phyloP scores from a whole-genome alignment of 2,888 invertebrate genomes.

The Drosophila quasianomalipes region DNA sequence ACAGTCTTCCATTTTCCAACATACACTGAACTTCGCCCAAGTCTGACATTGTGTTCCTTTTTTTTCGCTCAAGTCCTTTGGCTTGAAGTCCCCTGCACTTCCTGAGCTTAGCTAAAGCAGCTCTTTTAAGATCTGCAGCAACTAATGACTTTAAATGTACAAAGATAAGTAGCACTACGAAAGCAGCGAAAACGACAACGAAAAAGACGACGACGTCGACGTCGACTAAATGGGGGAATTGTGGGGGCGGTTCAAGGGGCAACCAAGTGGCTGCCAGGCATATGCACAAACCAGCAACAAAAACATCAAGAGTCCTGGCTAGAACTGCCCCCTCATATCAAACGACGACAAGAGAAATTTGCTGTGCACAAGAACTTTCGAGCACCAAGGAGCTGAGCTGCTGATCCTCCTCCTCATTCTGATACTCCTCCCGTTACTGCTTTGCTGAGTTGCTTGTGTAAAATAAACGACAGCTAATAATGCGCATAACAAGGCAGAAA shows the following conservation, averaged over 20 bases:
- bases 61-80: neutral
- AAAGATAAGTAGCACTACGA: constrained; percentile 69
- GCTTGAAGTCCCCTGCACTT: constrained; percentile 23
- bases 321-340: constrained; percentile 1
- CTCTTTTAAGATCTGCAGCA: constrained; percentile 48
- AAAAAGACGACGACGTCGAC: constrained; percentile 28
- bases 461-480: constrained; percentile 82
- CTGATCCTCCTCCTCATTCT: neutral
- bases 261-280: constrained; percentile 50
- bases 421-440: neutral
- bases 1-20: constrained; percentile 10
- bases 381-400: constrained; percentile 38
- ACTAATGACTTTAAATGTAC: constrained; percentile 79
- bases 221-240: constrained; percentile 1
- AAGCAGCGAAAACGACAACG: constrained; percentile 45
- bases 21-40: constrained; percentile 22
- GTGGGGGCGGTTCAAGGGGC: constrained; percentile 4
- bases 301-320: constrained; percentile 4
- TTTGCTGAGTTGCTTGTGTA: constrained; percentile 48
- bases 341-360: constrained; percentile 74
- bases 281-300: constrained; percentile 44
- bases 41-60: constrained; percentile 56
- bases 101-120: constrained; percentile 30
- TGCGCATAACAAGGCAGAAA: constrained; percentile 75
- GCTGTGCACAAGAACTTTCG: constrained; percentile 50